Evolutionary conservation across 2,888 invertebrate genomes (phyloP).

Genomic region (Ophion ellenae): DNA sequence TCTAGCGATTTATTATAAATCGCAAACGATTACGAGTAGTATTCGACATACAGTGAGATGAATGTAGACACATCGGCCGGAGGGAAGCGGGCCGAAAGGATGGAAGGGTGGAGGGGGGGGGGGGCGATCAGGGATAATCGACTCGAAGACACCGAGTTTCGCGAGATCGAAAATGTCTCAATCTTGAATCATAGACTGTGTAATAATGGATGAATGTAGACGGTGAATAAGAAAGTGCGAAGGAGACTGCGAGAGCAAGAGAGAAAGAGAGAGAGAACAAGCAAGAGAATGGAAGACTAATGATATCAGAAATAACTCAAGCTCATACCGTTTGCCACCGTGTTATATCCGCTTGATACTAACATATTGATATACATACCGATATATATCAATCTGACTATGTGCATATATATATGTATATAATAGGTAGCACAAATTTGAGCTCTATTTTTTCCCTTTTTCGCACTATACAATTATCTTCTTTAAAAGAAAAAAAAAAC

Average conservation of each 20-base stretch:
- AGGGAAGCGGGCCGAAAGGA: not conserved
- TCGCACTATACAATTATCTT: too few relatives aligned
- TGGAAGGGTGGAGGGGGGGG: not conserved
- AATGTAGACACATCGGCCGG: not conserved
- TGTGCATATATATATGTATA: too few relatives aligned
- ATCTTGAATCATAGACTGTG: constrained; percentile 57
- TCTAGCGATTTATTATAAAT: constrained; percentile 63
- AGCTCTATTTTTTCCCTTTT: too few relatives aligned
- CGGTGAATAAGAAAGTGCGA: constrained; percentile 26
- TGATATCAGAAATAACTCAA: constrained; percentile 65
- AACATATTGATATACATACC: not conserved
- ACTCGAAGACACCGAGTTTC: constrained; percentile 4
- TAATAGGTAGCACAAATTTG: too few relatives aligned
- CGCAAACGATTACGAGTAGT: constrained; percentile 53
- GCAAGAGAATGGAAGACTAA: constrained; percentile 63
- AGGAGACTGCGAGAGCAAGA: constrained; percentile 5
- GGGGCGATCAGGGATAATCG: constrained; percentile 20
- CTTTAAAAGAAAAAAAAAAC: too few relatives aligned
- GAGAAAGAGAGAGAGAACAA: constrained; percentile 4
- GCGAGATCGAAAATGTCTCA: constrained; percentile 60
- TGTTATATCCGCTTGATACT: constrained; percentile 17
- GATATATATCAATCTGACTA: too few relatives aligned
- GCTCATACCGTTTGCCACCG: constrained; percentile 52
- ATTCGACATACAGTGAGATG: constrained; percentile 45
- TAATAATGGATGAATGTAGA: constrained; percentile 53